Base-by-base conservation (phyloP, 2,888 invertebrate genomes). In the Quadroppia sp. region DNA sequence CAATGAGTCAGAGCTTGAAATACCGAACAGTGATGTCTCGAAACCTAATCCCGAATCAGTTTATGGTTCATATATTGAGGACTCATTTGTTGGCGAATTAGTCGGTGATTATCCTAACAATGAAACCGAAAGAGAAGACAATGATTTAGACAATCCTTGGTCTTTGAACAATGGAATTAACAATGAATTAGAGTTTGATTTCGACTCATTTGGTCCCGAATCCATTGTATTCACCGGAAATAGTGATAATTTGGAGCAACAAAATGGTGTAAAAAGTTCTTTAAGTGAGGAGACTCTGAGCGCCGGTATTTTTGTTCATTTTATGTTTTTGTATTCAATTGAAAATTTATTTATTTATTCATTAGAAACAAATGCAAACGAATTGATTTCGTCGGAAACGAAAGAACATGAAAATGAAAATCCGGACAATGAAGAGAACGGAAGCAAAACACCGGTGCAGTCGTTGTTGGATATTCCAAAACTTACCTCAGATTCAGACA, bases 51-150 rank as follows among this genome's bases (percentile, higher is more conserved):
- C 79, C 7, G 79, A 78, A 72, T 73, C 78, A 71, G 30, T 72
- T 32, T 76, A 76, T 20, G 76, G 73, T 15, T 76, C 76, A 17
- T 76, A 76, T 64, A 70, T 76, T 70, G 74, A 74, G n/a, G 75
- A 77, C 48, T 78, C 78, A 15, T 77, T 76, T 67, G 76, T 78
- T 13, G 78, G 78, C 45, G 77, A 77, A 64, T 78, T 77, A 64
- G 75, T 73, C 30, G 74, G 75, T 30, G 77, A 76, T 42, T 74
- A 74, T 13, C 76, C 72, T 11, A 76, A 77, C 28, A 85, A 85
- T 76, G 56, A 69, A 6, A 61, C 42, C 17, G 70, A 56, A n/a
- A 28, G 61, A 13, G 61, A 42, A 11, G 50, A 25, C 1, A 20
- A 71, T 13, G 64, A 75, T 36, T 36, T 59, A 4, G 75, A 76